Conservation (phyloP, 1,140 invertebrate genomes). For the Papilio helenus region DNA sequence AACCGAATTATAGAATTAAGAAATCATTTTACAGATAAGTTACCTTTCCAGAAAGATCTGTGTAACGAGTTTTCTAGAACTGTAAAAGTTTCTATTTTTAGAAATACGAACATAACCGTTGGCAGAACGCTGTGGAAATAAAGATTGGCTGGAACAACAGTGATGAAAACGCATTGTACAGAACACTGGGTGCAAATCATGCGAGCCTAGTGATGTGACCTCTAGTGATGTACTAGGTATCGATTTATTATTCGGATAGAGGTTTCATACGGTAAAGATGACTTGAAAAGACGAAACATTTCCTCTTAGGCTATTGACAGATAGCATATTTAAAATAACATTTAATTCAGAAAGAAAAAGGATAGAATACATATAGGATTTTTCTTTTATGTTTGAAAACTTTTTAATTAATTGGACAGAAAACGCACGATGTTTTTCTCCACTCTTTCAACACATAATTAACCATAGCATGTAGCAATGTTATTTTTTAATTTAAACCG, state of each 20-base stretch:
- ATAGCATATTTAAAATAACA: too few species aligned
- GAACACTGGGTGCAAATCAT: not conserved
- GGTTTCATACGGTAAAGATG: not conserved
- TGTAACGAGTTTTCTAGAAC: not conserved
- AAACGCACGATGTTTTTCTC: not conserved
- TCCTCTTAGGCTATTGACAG: too few species aligned
- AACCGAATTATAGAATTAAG: too few species aligned
- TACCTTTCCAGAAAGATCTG: not conserved
- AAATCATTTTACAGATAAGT: not conserved
- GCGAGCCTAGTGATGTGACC: slow-evolving; percentile 6
- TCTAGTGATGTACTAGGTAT: not conserved
- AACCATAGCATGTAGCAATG: not conserved
- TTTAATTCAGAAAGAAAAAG: too few species aligned
- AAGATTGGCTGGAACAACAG: slow-evolving; percentile 14
- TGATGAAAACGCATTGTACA: not conserved
- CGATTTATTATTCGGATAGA: not conserved
- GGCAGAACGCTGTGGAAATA: slow-evolving; percentile 1
- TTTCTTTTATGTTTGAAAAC: too few species aligned
- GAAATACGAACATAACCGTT: not conserved
- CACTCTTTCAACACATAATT: not conserved
- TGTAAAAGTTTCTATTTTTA: slow-evolving; percentile 1
- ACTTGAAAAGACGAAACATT: not conserved
- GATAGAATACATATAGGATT: too few species aligned
- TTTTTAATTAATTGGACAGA: too few species aligned
- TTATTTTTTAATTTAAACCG: not conserved